Percentiles rank a stretch among this genome's conserved stretches.
These are phyloP conservation scores for Siderastrea siderea DNA, from an alignment of 92 coral and sea anemone species.

Conservation along the genomic window DNA sequence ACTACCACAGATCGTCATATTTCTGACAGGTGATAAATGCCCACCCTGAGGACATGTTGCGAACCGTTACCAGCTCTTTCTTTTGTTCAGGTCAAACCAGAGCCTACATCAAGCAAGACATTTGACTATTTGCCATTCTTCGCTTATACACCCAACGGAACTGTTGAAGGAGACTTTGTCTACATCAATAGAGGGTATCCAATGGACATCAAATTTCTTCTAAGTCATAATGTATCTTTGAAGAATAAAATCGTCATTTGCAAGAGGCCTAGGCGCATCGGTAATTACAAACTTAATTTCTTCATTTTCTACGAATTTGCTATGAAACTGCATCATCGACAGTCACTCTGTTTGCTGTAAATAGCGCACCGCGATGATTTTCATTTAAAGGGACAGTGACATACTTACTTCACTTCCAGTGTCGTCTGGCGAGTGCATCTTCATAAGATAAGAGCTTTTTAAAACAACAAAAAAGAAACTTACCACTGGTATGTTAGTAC, in stretches of 20 bases:
- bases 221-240: conserved; percentile 41
- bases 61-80: neutral
- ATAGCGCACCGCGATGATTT: too few species aligned
- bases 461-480: too few species aligned
- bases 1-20: too few species aligned
- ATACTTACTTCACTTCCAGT: too few species aligned
- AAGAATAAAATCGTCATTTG: conserved; percentile 62
- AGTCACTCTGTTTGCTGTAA: too few species aligned
- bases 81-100: conserved; percentile 29
- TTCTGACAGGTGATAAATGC: too few species aligned
- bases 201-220: conserved; percentile 41
- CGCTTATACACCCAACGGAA: conserved; percentile 74
- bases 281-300: neutral
- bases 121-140: conserved; percentile 70
- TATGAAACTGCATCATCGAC: too few species aligned
- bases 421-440: too few species aligned
- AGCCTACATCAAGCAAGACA: neutral
- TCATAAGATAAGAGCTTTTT: too few species aligned
- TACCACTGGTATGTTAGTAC: too few species aligned
- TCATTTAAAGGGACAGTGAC: too few species aligned
- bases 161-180: conserved; percentile 76
- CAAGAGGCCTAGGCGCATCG: conserved; percentile 9
- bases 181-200: conserved; percentile 62
- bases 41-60: too few species aligned
- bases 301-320: neutral